A percentile compares a stretch with the other conserved stretches of the same genome.
Conservation (phyloP, 2,888 invertebrate genomes). For the Hoplodrina blanda region DNA sequence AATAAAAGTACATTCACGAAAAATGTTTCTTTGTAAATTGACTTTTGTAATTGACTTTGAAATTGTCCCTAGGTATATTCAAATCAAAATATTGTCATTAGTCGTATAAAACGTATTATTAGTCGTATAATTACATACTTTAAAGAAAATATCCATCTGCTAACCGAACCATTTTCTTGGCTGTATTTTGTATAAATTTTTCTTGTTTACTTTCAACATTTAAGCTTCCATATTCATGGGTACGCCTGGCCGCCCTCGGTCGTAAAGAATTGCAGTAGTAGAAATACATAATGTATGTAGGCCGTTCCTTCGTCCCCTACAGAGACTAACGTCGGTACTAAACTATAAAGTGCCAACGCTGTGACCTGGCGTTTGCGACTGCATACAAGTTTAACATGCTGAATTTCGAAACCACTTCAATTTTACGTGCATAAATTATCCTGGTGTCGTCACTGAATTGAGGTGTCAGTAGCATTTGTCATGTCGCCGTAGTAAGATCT, state of each 20-base stretch:
- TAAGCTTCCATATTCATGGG: constrained; percentile 51
- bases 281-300: constrained; percentile 53
- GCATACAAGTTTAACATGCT: constrained; percentile 31
- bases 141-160: neutral
- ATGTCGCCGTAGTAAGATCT: neutral
- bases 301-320: constrained; percentile 9
- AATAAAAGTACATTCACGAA: neutral
- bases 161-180: neutral
- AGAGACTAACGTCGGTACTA: constrained; percentile 34
- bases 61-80: neutral
- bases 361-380: constrained; percentile 19
- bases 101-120: neutral
- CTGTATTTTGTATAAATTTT: constrained; percentile 5
- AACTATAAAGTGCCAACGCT: constrained; percentile 43
- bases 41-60: neutral
- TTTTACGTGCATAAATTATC: constrained; percentile 19
- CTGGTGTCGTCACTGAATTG: neutral
- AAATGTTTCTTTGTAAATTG: neutral
- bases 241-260: constrained; percentile 23
- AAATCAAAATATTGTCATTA: neutral
- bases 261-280: constrained; percentile 48
- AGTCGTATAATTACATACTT: neutral
- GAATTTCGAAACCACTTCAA: constrained; percentile 16
- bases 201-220: constrained; percentile 22
- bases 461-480: neutral